phyloP scores from a whole-genome alignment of 92 coral and sea anemone genomes.

The Phenganax subtilis region DNA sequence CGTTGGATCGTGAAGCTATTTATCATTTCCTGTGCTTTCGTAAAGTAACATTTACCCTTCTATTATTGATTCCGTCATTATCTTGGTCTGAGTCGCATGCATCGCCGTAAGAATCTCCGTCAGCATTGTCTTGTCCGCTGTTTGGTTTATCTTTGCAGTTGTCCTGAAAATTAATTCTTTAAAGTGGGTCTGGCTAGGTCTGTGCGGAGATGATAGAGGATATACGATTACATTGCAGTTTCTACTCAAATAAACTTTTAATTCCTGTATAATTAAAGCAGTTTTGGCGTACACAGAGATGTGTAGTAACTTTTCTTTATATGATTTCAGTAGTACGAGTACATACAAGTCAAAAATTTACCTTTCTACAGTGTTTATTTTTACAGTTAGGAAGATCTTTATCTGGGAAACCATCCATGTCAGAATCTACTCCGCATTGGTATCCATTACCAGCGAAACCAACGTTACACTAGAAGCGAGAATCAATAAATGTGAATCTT shows the following conservation, averaged over 20 bases:
- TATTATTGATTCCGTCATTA: slow-evolving; percentile 18
- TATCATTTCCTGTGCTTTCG: not conserved
- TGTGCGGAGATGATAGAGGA: too few relatives aligned
- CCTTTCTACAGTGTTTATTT: slow-evolving; percentile 25
- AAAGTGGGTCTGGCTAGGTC: too few relatives aligned
- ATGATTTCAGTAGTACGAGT: too few relatives aligned
- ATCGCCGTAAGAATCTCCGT: slow-evolving; percentile 71
- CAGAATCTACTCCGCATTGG: slow-evolving; percentile 14
- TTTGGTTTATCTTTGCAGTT: slow-evolving; percentile 73
- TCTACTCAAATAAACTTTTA: too few relatives aligned
- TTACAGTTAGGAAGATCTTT: slow-evolving; percentile 30
- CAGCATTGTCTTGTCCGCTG: slow-evolving; percentile 61
- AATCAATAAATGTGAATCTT: not conserved
- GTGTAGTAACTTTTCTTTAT: too few relatives aligned
- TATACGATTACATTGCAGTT: too few relatives aligned
- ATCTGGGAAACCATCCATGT: slow-evolving; percentile 29
- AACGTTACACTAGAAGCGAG: not conserved
- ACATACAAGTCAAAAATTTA: not conserved
- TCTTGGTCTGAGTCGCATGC: slow-evolving; percentile 53
- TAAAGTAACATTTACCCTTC: not conserved
- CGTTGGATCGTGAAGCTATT: too few relatives aligned
- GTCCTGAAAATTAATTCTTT: slow-evolving; percentile 49
- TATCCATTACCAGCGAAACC: slow-evolving; percentile 36
- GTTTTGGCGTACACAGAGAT: too few relatives aligned
- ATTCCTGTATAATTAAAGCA: too few relatives aligned